Conservation (phyloP, 2,888 invertebrate genomes). For the Xylocampa areola region DNA sequence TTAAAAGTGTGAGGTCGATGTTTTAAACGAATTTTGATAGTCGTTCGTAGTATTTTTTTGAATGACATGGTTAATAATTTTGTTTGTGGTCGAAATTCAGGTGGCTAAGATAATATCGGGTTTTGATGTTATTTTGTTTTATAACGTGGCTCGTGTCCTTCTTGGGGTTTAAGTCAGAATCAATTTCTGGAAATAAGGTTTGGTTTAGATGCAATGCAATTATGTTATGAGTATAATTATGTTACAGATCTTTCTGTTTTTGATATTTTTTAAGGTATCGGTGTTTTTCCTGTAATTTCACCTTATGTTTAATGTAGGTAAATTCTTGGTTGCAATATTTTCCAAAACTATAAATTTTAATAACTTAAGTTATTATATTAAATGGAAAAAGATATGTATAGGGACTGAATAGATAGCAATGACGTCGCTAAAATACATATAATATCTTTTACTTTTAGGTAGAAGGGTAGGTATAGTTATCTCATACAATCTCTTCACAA, state of each 20-base stretch:
- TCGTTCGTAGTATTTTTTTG: slow-evolving; percentile 64
- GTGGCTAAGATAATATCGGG: slow-evolving; percentile 67
- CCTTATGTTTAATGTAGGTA: neutral
- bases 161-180: slow-evolving; percentile 43
- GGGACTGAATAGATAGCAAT: too few species aligned
- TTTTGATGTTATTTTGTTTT: slow-evolving; percentile 37
- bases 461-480: slow-evolving; percentile 16
- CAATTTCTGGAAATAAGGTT: slow-evolving; percentile 49
- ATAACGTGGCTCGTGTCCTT: slow-evolving; percentile 57
- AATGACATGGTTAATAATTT: slow-evolving; percentile 78
- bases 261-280: slow-evolving; percentile 23
- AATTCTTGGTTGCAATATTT: neutral
- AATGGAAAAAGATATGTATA: too few species aligned
- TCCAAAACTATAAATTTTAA: neutral
- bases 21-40: slow-evolving; percentile 65
- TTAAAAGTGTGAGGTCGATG: slow-evolving; percentile 79
- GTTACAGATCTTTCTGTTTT: slow-evolving; percentile 26
- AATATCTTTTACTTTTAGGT: slow-evolving; percentile 1
- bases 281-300: slow-evolving; percentile 18
- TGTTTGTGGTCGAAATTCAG: slow-evolving; percentile 68
- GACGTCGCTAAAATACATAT: too few species aligned
- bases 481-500: slow-evolving; percentile 18
- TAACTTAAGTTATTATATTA: too few species aligned
- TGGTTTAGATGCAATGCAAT: slow-evolving; percentile 40
- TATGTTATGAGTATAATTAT: slow-evolving; percentile 47